These are phyloP conservation scores for Chrysomela aeneicollis DNA, from an alignment of 2,888 invertebrate species.

Conservation along the genomic window DNA sequence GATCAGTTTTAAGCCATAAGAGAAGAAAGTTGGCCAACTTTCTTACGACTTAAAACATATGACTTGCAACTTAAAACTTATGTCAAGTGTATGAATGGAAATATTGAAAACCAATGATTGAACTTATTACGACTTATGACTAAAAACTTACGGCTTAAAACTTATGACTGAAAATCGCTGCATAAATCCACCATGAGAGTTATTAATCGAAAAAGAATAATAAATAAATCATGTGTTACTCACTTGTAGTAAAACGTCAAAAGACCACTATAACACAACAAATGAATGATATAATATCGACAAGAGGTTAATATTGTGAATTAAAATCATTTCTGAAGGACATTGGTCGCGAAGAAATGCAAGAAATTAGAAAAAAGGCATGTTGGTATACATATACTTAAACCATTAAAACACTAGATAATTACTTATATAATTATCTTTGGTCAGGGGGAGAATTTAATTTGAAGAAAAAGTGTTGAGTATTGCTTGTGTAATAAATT, in stretches of 20 bases:
- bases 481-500: conserved; percentile 11
- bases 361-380: conserved; percentile 9
- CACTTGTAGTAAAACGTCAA: conserved; percentile 17
- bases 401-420: conserved; percentile 3
- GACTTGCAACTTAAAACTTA: no score
- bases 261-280: not conserved
- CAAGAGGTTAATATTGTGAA: not conserved
- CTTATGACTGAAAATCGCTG: no score
- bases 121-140: no score
- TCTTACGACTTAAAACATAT: no score
- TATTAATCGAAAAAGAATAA: no score
- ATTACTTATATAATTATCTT: conserved; percentile 2
- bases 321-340: conserved; percentile 12
- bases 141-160: no score
- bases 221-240: conserved; percentile 10
- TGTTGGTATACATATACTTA: conserved; percentile 12
- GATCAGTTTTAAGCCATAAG: no score
- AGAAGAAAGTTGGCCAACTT: no score
- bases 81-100: no score
- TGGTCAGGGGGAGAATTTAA: not conserved
- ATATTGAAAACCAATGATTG: no score
- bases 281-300: conserved; percentile 11
- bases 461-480: conserved; percentile 3
- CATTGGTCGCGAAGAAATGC: conserved; percentile 13
- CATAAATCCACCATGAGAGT: no score